Percentiles rank a stretch among this genome's conserved stretches.
These are phyloP conservation scores for Rhizoglyphus robini DNA, from an alignment of 1,140 invertebrate species.

Conservation along the genomic window DNA sequence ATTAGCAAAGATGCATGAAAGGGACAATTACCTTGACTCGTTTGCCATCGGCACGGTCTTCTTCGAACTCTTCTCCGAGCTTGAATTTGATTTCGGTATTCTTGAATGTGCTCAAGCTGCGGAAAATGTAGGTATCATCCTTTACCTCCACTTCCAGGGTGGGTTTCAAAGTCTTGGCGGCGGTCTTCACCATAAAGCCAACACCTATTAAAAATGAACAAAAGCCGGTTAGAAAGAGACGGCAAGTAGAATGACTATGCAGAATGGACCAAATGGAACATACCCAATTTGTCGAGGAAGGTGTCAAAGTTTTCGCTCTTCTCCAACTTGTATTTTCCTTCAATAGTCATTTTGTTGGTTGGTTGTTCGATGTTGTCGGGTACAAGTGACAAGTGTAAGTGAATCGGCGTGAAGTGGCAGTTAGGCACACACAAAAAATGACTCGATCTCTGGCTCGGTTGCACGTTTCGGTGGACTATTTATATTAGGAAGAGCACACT, in stretches of 20 bases:
- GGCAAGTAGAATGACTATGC: no score
- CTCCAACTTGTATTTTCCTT: conserved; percentile 15
- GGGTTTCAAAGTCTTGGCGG: conserved; percentile 17
- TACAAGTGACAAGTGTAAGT: no score
- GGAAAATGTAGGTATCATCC: conserved; percentile 46
- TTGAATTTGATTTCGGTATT: conserved; percentile 60
- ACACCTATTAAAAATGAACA: conserved; percentile 10
- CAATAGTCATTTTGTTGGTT: neutral
- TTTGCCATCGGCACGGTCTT: conserved; percentile 67
- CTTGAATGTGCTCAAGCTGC: conserved; percentile 69
- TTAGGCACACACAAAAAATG: no score
- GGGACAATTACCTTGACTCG: conserved; percentile 53
- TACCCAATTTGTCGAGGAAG: conserved; percentile 14
- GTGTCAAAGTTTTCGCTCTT: conserved; percentile 17
- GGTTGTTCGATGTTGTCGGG: neutral
- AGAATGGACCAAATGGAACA: neutral
- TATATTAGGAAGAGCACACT: no score
- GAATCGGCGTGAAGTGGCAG: no score
- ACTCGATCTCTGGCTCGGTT: no score
- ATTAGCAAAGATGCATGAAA: no score
- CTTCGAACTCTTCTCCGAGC: conserved; percentile 65
- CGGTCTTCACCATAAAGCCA: conserved; percentile 18
- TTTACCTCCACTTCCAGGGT: conserved; percentile 5
- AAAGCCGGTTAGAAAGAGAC: no score
- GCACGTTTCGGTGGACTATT: no score